These are phyloP conservation scores for Helarctos malayanus DNA, from an alignment of 2,797 vertebrate genomes.

Conservation along the genomic window DNA sequence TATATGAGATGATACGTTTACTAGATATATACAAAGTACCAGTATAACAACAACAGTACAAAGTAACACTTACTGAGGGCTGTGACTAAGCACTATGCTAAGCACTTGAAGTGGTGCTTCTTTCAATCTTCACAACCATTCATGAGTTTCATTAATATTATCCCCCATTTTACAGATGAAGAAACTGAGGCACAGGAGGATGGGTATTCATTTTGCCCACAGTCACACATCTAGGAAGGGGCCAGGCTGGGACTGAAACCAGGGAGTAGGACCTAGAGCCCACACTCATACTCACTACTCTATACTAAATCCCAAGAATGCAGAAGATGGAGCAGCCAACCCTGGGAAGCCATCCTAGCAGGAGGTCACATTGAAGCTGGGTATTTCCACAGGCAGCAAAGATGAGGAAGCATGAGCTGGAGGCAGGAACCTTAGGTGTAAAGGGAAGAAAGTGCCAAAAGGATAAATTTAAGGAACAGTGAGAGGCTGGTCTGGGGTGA, in stretches of 20 bases:
- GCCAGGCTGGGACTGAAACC: background rate
- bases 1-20: background rate
- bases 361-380: background rate
- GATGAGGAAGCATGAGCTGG: background rate
- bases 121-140: background rate
- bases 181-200: background rate
- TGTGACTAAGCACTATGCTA: background rate
- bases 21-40: background rate
- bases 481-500: background rate
- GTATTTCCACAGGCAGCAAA: background rate
- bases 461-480: background rate
- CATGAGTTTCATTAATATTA: background rate
- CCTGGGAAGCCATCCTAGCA: background rate
- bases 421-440: background rate
- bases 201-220: background rate
- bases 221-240: background rate
- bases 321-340: background rate
- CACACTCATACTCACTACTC: background rate
- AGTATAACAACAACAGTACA: background rate
- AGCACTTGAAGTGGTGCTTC: background rate
- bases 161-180: constrained; percentile 1
- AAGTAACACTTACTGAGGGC: background rate
- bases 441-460: background rate
- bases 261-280: background rate
- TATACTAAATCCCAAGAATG: background rate